Base-by-base conservation (phyloP, 2,888 invertebrate genomes). In the Drosophila engyochracea region DNA sequence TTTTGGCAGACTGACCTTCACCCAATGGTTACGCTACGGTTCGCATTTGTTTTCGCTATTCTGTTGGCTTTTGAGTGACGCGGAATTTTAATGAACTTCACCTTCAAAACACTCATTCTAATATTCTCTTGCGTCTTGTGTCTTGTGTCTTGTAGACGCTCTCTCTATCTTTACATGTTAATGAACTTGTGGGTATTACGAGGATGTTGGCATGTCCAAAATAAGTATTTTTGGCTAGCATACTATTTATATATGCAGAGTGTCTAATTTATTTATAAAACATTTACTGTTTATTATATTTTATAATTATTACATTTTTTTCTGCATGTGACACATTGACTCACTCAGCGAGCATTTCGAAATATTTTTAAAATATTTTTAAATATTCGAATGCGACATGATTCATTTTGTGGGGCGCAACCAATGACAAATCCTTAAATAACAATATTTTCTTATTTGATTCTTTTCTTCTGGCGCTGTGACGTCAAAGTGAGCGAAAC, bases 81-180 rank as follows among this genome's bases (percentile, higher is more conserved):
- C 71, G 87, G 84, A 82, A 89, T 89, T 89, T 84, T 65, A 90
- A 89, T 89, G 90, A 89, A 86, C 88, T 89, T 90, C 79, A 90
- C 88, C 90, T 88, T 89, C 71, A 66, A 55, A 57, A 66, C 69
- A 66, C n/a, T n/a, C 67, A 16, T 30, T 58, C 30, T n/a, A 30
- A 53, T 25, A 1, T n/a, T 31, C 64, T 19, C 30, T 3, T 25
- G 28, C 7, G 14, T 14, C 14, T 3, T 25, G 28, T 14, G 22
- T 22, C 22, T 3, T 25, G 25, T 14, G 22, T 22, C 22, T 47
- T 16, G 25, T 25, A 16, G 47, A 47, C 41, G 4, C 37, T 14
- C 10, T 19, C 30, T 25, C 31, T 6, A 16, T 37, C 37, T 70
- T 89, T 86, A 89, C 89, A 86, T 87, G 88, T 86, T 87, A 89